Conservation (phyloP, 2,888 invertebrate genomes). For the Aspidapion aeneum region DNA sequence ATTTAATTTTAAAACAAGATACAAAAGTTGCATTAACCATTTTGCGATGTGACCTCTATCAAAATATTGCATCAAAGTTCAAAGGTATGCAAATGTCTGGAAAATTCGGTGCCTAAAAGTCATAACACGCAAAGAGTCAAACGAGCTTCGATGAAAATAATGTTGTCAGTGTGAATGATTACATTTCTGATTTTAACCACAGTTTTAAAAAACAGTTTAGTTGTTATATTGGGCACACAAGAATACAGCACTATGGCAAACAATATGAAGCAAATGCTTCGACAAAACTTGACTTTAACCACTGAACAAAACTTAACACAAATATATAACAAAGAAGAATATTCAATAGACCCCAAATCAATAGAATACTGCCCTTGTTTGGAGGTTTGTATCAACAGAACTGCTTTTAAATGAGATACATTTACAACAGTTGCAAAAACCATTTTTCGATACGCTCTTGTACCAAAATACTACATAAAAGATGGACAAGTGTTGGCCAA, state of each 20-base stretch:
- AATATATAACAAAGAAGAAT: conserved; percentile 8
- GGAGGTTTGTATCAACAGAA: not conserved
- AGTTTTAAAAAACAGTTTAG: conserved; percentile 15
- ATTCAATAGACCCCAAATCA: conserved; percentile 8
- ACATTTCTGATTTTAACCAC: conserved; percentile 14
- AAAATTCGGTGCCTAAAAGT: conserved; percentile 9
- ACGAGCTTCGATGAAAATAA: conserved; percentile 9
- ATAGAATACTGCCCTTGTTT: not conserved
- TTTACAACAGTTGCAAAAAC: not conserved
- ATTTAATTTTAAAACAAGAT: too few relatives aligned
- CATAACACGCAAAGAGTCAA: not conserved
- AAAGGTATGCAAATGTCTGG: too few relatives aligned
- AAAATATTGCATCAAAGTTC: too few relatives aligned
- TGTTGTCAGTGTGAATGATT: conserved; percentile 13
- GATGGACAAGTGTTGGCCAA: not conserved
- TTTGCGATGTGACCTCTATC: too few relatives aligned
- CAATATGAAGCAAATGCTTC: not conserved
- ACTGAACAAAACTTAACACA: conserved; percentile 12
- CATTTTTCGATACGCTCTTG: not conserved
- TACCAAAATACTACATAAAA: conserved; percentile 1
- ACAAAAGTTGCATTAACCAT: too few relatives aligned
- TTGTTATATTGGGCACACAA: conserved; percentile 16
- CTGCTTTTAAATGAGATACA: not conserved
- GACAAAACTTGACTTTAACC: conserved; percentile 6
- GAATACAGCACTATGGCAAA: conserved; percentile 1